Conservation (phyloP, 2,797 vertebrate species). For the Lepus townsendii region DNA sequence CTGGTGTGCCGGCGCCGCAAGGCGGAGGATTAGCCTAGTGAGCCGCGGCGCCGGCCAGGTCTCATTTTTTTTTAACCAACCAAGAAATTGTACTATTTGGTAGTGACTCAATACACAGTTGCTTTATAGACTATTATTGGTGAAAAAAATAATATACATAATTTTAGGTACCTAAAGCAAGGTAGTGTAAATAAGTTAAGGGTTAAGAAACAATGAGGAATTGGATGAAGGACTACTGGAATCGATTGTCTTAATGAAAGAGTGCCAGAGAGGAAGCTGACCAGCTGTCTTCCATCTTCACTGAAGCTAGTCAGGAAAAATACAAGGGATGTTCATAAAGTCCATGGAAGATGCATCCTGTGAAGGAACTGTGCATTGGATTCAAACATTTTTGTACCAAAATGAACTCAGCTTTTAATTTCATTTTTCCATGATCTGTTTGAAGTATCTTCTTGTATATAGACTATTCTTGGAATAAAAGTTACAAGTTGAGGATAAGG, state of each 20-base stretch:
- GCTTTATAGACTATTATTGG: neutral
- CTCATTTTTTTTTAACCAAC: neutral
- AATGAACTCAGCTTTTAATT: no score
- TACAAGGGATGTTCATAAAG: no score
- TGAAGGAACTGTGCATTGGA: no score
- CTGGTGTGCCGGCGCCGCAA: no score
- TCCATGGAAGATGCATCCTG: no score
- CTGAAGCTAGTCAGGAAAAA: neutral
- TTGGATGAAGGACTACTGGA: neutral
- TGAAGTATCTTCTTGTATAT: no score
- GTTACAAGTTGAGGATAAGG: neutral
- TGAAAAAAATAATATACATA: neutral
- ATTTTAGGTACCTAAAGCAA: neutral
- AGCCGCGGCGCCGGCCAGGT: no score
- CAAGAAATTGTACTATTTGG: neutral
- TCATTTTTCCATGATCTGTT: no score
- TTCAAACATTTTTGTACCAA: no score
- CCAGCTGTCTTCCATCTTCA: neutral
- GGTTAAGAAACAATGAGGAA: neutral
- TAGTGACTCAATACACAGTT: neutral
- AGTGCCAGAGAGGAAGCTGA: neutral
- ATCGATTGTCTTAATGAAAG: neutral
- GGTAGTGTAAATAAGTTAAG: neutral
- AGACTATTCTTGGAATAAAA: neutral
- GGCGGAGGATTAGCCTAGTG: no score